A percentile compares a stretch with the other conserved stretches of the same genome.
Conservation (phyloP, 2,888 invertebrate species). For the Cyclophora punctaria region DNA sequence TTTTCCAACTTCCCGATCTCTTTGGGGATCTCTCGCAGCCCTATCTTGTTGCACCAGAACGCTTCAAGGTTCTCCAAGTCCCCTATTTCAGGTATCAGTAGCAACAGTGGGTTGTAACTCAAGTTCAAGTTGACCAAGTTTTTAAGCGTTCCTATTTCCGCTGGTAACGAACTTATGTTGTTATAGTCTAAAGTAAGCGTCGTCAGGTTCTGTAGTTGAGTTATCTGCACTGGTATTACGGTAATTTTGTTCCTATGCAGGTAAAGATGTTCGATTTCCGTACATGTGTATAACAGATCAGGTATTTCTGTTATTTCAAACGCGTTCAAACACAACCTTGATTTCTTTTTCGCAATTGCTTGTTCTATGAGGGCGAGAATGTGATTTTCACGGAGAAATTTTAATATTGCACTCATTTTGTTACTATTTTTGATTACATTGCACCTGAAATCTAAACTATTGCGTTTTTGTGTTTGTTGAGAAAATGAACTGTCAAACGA, state of each 20-base stretch:
- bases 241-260: conserved; percentile 78
- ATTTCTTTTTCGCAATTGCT: conserved; percentile 74
- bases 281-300: conserved; percentile 70
- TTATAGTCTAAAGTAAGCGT: conserved; percentile 80
- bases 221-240: conserved; percentile 62
- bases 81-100: conserved; percentile 76
- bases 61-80: conserved; percentile 76
- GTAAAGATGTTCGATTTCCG: conserved; percentile 75
- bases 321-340: conserved; percentile 76
- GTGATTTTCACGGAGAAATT: conserved; percentile 81
- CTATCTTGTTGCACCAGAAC: conserved; percentile 79
- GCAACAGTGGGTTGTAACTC: conserved; percentile 78
- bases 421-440: conserved; percentile 38
- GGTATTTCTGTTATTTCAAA: conserved; percentile 79
- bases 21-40: conserved; percentile 72
- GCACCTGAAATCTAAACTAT: conserved; percentile 42
- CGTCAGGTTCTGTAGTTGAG: conserved; percentile 71
- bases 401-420: conserved; percentile 78
- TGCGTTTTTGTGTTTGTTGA: conserved; percentile 57
- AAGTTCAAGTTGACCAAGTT: conserved; percentile 78
- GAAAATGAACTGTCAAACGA: conserved; percentile 26
- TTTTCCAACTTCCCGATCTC: conserved; percentile 76
- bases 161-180: conserved; percentile 74
- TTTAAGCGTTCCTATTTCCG: conserved; percentile 74
- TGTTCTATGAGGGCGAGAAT: conserved; percentile 80